Conservation (phyloP, 2,888 invertebrate genomes). For the Blastobasis lacticolella region DNA sequence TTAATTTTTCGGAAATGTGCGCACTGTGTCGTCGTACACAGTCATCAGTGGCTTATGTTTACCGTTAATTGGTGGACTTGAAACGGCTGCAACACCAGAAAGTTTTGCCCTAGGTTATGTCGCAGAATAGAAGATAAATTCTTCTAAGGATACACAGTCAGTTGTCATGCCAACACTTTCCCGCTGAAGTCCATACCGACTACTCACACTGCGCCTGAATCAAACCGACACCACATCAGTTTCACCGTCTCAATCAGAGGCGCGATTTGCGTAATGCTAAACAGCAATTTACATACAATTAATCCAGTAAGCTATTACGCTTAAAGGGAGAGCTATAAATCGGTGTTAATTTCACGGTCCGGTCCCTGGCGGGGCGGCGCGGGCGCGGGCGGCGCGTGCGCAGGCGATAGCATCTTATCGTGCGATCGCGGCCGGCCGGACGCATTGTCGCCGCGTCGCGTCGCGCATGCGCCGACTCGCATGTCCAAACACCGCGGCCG, state of each 20-base stretch:
- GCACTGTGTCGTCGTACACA: too few species aligned
- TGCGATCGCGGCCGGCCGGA: constrained; percentile 40
- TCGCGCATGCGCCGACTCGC: constrained; percentile 32
- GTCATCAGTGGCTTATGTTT: too few species aligned
- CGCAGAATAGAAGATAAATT: too few species aligned
- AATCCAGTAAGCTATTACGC: constrained; percentile 36
- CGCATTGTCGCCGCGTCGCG: constrained; percentile 47
- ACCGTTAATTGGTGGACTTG: too few species aligned
- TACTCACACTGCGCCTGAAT: not conserved
- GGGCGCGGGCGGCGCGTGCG: constrained; percentile 48
- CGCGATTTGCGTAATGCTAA: constrained; percentile 12
- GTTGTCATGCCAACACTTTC: too few species aligned
- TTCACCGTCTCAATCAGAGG: constrained; percentile 9
- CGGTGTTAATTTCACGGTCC: constrained; percentile 48
- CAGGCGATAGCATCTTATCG: constrained; percentile 52
- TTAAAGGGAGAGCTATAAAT: constrained; percentile 33
- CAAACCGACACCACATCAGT: constrained; percentile 3
- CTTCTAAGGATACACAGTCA: too few species aligned
- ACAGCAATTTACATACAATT: constrained; percentile 34
- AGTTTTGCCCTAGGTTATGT: too few species aligned
- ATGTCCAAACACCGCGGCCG: constrained; percentile 51
- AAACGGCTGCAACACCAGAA: too few species aligned
- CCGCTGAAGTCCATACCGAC: too few species aligned
- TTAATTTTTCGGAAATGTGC: too few species aligned
- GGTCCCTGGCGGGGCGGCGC: constrained; percentile 32